Base-by-base conservation (phyloP, 2,888 invertebrate species). In the Pimpla rufipes region DNA sequence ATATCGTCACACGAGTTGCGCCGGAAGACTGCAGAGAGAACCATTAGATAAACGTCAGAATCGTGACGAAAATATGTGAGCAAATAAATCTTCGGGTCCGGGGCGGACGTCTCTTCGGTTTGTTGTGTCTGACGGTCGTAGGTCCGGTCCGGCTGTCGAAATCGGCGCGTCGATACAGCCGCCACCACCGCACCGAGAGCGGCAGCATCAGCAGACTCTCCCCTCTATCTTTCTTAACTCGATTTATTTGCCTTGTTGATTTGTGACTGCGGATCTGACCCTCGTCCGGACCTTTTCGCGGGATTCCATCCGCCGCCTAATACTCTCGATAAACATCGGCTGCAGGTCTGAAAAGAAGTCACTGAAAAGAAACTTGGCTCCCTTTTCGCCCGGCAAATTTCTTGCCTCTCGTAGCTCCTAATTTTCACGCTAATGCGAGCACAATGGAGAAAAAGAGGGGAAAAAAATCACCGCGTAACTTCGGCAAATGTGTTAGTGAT, bases 51-150 rank as follows among this genome's bases (percentile, higher is more conserved):
- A 77, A 78, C 81, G 83, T 84, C 83, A 83, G 79, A 81, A 80
- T 42, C 81, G 71, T 85, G 85, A 85, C 85, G 85, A 85, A 85
- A 85, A 85, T 85, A 85, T 84, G 84, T 76, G 81, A 78, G 84
- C 84, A 57, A 84, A 85, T 85, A 85, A 85, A 85, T 85, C 85
- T 82, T 76, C 42, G 16, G 45, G 21, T 79, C 45, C 18, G 45
- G 21, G n/a, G 73, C 74, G 5, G 67, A 45, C 59, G 16, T 66
- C 37, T 68, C 73, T 68, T 16, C 40, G 67, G 52, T 81, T 79
- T 55, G 21, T 59, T 62, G 70, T 62, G 67, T 71, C 78, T 67
- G 66, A 37, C 64, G 79, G 77, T 77, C 77, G 47, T 77, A 84
- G 80, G 80, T 80, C 83, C 64, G 68, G 70, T 78, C 68, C 45